Evolutionary conservation across 2,888 invertebrate species (phyloP).

Genomic region (Sepiola atlantica): DNA sequence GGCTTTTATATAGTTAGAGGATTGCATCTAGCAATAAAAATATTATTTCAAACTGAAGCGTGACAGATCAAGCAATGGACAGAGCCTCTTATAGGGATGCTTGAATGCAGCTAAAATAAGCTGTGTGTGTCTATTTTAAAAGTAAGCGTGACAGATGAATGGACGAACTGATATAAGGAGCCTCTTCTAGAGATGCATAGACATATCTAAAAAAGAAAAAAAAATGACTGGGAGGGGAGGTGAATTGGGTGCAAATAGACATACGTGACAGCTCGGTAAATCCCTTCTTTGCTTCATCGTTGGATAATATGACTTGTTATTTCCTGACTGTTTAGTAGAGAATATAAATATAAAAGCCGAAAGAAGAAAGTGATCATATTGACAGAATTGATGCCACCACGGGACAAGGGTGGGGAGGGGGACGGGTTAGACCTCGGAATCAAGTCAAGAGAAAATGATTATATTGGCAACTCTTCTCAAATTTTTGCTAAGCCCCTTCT

Average conservation of each 20-base stretch:
- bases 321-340: neutral
- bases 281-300: neutral
- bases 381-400: neutral
- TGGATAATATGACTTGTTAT: neutral
- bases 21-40: too few species aligned
- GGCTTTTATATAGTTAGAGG: too few species aligned
- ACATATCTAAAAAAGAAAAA: neutral
- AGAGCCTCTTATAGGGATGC: too few species aligned
- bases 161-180: too few species aligned
- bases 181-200: neutral
- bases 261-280: neutral
- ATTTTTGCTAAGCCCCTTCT: constrained; percentile 11
- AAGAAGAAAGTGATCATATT: neutral
- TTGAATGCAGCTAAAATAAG: too few species aligned
- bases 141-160: too few species aligned
- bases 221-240: too few species aligned
- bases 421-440: neutral
- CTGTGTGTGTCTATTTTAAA: too few species aligned
- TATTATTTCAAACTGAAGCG: too few species aligned
- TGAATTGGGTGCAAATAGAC: neutral
- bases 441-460: neutral
- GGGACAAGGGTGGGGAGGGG: neutral
- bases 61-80: too few species aligned
- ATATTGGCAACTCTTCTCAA: neutral
- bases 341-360: neutral